Percentiles rank a stretch among this genome's conserved stretches.
These are phyloP conservation scores for Coregonus suidteri DNA, from an alignment of 2,797 vertebrate genomes.

Conservation along the genomic window DNA sequence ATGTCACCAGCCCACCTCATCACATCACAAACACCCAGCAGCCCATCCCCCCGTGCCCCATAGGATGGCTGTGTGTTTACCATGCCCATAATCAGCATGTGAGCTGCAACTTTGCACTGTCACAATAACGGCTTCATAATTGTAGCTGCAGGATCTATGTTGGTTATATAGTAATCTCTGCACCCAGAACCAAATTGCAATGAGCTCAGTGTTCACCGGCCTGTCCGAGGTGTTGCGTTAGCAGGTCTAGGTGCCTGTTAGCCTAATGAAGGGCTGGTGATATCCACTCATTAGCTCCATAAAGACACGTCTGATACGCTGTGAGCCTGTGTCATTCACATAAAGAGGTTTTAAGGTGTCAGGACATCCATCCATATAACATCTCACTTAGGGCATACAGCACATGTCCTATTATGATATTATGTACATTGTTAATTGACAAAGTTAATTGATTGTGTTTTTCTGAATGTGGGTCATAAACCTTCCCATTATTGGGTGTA, in stretches of 20 bases:
- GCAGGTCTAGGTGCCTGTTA: slow-evolving; percentile 11
- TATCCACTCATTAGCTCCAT: slow-evolving; percentile 32
- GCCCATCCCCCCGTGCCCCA: slow-evolving; percentile 33
- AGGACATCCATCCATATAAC: neutral
- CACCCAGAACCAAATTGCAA: neutral
- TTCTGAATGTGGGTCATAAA: neutral
- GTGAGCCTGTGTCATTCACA: slow-evolving; percentile 21
- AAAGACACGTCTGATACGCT: slow-evolving; percentile 23
- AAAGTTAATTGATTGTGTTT: neutral
- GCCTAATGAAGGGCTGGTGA: slow-evolving; percentile 30
- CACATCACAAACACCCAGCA: slow-evolving; percentile 40
- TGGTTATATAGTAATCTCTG: neutral
- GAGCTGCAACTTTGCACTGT: neutral
- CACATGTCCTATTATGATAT: neutral
- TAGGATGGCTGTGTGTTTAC: neutral
- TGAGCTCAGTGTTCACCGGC: slow-evolving; percentile 3
- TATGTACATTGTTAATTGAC: neutral
- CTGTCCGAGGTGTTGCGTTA: slow-evolving; percentile 25
- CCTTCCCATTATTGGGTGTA: neutral
- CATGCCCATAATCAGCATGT: neutral
- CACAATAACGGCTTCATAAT: neutral
- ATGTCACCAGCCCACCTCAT: slow-evolving; percentile 26
- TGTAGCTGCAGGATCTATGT: neutral
- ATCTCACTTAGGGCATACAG: neutral
- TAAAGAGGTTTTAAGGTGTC: neutral